These are phyloP conservation scores for Macrosiphum euphorbiae DNA, from an alignment of 2,888 invertebrate species.

Conservation along the genomic window DNA sequence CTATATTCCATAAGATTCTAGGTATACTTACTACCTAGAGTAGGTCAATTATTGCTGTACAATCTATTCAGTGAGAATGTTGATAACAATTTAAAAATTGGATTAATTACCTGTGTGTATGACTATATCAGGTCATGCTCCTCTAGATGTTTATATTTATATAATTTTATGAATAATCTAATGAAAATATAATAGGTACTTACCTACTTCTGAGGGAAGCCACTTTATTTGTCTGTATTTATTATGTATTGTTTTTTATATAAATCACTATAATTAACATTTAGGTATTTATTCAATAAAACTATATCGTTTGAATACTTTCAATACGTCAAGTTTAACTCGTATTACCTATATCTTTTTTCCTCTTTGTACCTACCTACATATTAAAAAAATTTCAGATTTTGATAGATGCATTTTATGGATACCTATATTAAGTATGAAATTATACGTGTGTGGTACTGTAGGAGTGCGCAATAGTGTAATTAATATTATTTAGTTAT, in stretches of 20 bases:
- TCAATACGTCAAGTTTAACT: not conserved
- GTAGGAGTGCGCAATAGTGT: not conserved
- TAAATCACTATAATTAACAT: not conserved
- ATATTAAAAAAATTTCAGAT: not conserved
- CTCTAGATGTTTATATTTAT: not conserved
- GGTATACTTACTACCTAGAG: not conserved
- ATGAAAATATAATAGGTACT: not conserved
- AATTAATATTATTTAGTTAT: not conserved
- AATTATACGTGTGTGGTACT: not conserved
- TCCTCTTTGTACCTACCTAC: too few relatives aligned
- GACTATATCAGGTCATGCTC: not conserved
- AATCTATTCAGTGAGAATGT: not conserved
- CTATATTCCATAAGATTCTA: not conserved
- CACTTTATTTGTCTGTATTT: not conserved
- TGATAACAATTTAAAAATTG: not conserved
- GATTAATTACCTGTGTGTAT: not conserved
- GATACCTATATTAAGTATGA: not conserved
- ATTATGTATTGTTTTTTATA: not conserved
- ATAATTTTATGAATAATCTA: not conserved
- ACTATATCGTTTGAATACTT: not conserved
- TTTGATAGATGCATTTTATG: not conserved
- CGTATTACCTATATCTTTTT: too few relatives aligned
- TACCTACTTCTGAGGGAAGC: not conserved
- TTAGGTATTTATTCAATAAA: not conserved
- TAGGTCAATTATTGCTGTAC: not conserved